Evolutionary conservation across 2,113 vertebrate genomes (phyloP), one percentile per base, ranked within the genome.

Genomic region (Cnemophilus loriae): DNA sequence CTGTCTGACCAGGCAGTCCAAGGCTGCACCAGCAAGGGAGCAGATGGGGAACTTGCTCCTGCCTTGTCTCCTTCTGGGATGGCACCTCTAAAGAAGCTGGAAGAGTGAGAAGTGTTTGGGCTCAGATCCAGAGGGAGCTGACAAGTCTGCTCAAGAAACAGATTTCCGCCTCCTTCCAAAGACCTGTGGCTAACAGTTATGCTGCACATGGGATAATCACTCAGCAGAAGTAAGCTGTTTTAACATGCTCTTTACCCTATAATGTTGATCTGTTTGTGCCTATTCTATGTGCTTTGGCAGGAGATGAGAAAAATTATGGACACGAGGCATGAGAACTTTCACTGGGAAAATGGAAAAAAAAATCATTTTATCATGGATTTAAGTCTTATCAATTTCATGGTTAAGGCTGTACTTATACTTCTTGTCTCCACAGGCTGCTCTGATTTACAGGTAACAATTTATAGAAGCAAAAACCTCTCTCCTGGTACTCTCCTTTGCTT

Each of bases 301-400:
- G 13, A 30, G 11, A 84, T 53, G 27, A 78, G 74, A 71, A 64
- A 68, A 50, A 68, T 15, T 14, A 73, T 5, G 41, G 30, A 46
- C 4, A 18, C 0, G 0, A 17, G 33, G 12, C 33, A 59, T 4
- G 4, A 79, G 13, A 77, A 50, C 6, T 83, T 75, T 7, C 60
- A 56, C 28, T 23, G 10, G 37, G 14, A 70, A 63, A 5, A 44
- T 4, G 6, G 19, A 11, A 50, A 74, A 64, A 53, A 74, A 27
- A 18, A 13, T 2, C 1, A 9, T 8, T 24, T 2, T 13, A 9
- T 57, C 11, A 32, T 63, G 26, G 18, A 50, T 53, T 80, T 23
- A 84, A 55, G 10, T 57, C 16, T 59, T 50, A 63, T 1, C 37
- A 64, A 3, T 75, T 67, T 78, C 27, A 75, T 7, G 6, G 19